Base-by-base conservation (phyloP, 1,140 invertebrate species). In the Pseudoatta argentina region DNA sequence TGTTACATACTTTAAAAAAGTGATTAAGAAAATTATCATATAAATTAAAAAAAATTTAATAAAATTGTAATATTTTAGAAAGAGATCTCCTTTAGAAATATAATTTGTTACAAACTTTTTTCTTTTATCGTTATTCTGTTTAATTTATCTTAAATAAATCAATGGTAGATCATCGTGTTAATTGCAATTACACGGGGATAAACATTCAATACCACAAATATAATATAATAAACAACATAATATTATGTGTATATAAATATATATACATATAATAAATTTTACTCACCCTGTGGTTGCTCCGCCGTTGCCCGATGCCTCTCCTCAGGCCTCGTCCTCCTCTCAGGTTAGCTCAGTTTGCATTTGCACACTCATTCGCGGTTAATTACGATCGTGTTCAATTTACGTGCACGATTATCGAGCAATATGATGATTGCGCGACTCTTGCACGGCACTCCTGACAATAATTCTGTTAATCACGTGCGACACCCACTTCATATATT, bases 271-370 rank as follows among this genome's bases (percentile, higher is more conserved):
- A 59, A 44, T 59, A 59, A 75, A 61, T 59, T 75, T 14, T 61
- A 21, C 72, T 75, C 21, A 75, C 72, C n/a, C 34, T 24, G 12
- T 21, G 16, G 14, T 61, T 75, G 30, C 72, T 75, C 5, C 55
- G 12, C 3, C n/a, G 14, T 24, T 4, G 55, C 55, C 72, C 3
- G 53, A 75, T 59, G 53, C 53, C 53, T 16, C 30, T n/a, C 0
- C 30, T n/a, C 0, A 14, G 30, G 2, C n/a, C 72, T 18, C 55
- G 14, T 24, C 72, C 34, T 75, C 34, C 30, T 44, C 34, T 24
- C 72, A 39, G 44, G 1, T 71, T 16, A 16, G 24, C 2, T 59
- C 18, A 66, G 30, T 10, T 24, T 7, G n/a, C 55, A 24, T 16
- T 39, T 21, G n/a, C 14, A 24, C 55, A 39, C 55, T 59, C 55